Evolutionary conservation across 1,140 invertebrate genomes (phyloP).

Genomic region (Phocides pigmalion): DNA sequence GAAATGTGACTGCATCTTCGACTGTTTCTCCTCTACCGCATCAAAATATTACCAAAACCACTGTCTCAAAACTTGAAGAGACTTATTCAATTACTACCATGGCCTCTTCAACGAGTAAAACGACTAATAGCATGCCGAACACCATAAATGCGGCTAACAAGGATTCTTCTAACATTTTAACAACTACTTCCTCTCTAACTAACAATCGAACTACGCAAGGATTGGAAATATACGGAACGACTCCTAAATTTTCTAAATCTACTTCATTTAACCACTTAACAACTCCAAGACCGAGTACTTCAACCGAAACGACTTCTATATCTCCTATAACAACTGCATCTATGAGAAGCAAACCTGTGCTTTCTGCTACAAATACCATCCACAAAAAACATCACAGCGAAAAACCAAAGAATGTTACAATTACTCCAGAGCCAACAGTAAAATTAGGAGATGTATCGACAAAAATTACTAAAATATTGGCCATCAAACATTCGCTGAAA

Average conservation of each 20-base stretch:
- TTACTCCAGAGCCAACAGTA: slow-evolving; percentile 16
- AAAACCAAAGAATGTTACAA: slow-evolving; percentile 11
- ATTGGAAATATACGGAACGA: slow-evolving; percentile 17
- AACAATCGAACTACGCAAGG: slow-evolving; percentile 43
- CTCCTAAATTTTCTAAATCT: slow-evolving; percentile 18
- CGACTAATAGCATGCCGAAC: slow-evolving; percentile 76
- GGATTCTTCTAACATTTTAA: slow-evolving; percentile 61
- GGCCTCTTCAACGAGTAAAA: slow-evolving; percentile 49
- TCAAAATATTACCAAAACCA: slow-evolving; percentile 41
- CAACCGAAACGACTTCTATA: slow-evolving; percentile 37
- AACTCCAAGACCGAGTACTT: slow-evolving; percentile 31
- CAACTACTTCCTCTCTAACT: slow-evolving; percentile 57
- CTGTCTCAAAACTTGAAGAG: slow-evolving; percentile 37
- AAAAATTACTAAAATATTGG: slow-evolving; percentile 37
- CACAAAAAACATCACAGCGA: slow-evolving; percentile 2
- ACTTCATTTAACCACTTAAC: slow-evolving; percentile 12
- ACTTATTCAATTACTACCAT: slow-evolving; percentile 42
- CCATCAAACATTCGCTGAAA: slow-evolving; percentile 34
- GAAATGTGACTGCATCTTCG: slow-evolving; percentile 39
- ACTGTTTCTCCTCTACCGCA: slow-evolving; percentile 37
- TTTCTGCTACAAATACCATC: slow-evolving; percentile 16
- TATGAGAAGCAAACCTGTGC: slow-evolving; percentile 29
- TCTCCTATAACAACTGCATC: slow-evolving; percentile 35
- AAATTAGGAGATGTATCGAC: slow-evolving; percentile 32
- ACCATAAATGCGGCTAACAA: slow-evolving; percentile 51